Conservation (phyloP, 2,888 invertebrate species). For the Nomada hirtipes region DNA sequence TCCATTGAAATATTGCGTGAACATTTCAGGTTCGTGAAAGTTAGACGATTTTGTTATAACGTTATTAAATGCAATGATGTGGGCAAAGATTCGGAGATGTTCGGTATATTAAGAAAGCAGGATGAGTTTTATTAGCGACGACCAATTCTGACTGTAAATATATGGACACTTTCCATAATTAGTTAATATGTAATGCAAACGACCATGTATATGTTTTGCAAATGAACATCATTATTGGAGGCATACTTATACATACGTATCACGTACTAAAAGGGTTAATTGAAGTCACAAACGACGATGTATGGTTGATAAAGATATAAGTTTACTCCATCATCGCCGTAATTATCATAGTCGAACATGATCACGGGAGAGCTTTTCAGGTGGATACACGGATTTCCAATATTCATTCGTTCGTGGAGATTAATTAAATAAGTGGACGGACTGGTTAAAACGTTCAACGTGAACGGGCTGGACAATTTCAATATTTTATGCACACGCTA, state of each 20-base stretch:
- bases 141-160: no score
- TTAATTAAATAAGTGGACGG: conserved; percentile 37
- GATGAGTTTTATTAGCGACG: no score
- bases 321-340: background rate
- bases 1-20: no score
- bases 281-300: conserved; percentile 6
- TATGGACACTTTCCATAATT: background rate
- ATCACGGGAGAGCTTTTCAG: background rate
- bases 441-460: conserved; percentile 52
- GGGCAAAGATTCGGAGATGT: no score
- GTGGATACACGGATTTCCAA: conserved; percentile 26
- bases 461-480: conserved; percentile 31
- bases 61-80: no score
- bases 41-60: no score
- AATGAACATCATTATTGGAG: no score
- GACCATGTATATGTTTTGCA: no score
- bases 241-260: no score
- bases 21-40: no score
- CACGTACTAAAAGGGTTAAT: background rate
- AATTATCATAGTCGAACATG: conserved; percentile 21
- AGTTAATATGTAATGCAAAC: background rate
- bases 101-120: no score
- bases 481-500: conserved; percentile 32
- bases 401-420: conserved; percentile 26
- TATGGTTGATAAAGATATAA: background rate